Base-by-base conservation (phyloP, 2,797 vertebrate species). In the Channallabes apus region DNA sequence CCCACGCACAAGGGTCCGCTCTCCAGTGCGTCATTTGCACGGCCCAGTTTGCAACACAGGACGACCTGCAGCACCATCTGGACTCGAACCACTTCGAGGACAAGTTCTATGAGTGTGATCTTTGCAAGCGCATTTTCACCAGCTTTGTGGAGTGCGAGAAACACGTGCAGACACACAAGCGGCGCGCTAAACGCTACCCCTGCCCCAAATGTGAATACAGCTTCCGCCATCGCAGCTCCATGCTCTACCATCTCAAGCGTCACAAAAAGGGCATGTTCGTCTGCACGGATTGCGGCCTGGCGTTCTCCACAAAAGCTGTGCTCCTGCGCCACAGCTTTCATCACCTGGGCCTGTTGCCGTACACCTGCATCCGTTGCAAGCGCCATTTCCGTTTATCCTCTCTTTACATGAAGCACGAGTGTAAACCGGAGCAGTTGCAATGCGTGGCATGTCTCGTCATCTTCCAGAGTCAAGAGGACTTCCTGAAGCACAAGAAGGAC, bases 311-410 rank as follows among this genome's bases (percentile, higher is more conserved):
- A 73, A 96, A 95, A 86, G 93, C 90, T 2, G 87, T 92, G 2
- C 93, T 96, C 32, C 92, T 96, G 51, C 94, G 92, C 29, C 95
- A 96, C 92, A 96, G 95, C 92, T 96, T 95, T 91, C 91, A 92
- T 22, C 95, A 96, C 69, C 91, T 95, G 0, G 94, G 94, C 17
- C 72, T 95, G 85, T 82, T 94, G 90, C 94, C 95, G 0, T 96
- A 95, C 90, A 96, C 95, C 14, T 96, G 95, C 64, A 2, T 95
- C 2, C 93, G 92, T 56, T 96, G 95, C 89, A 92, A 82, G 84
- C 88, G 91, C 18, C 95, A 95, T 90, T 96, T 95, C 88, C 94
- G 94, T 58, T 88, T 95, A 81, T 92, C 94, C 1, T 92, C 89
- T n/a, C 91, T 94, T 22, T 96, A 95, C 88, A 92, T 91, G 58